These are phyloP conservation scores for Acrocyrtus sp. DNA, from an alignment of 2,888 invertebrate genomes.

Conservation along the genomic window DNA sequence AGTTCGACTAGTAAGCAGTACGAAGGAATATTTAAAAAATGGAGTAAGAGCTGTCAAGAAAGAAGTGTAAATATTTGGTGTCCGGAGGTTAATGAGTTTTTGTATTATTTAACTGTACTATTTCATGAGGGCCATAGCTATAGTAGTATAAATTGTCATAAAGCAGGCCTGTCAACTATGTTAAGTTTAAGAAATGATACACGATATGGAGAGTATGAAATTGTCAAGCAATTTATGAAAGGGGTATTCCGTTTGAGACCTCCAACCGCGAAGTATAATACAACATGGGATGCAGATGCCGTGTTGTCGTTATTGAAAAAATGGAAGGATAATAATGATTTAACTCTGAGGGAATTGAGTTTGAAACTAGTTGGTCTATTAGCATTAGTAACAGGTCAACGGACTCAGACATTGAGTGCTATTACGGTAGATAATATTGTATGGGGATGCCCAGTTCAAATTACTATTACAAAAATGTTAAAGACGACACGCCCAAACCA, in stretches of 20 bases:
- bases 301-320: constrained; percentile 19
- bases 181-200: neutral
- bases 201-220: constrained; percentile 18
- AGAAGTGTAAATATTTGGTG: neutral
- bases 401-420: constrained; percentile 31
- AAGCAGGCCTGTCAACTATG: constrained; percentile 43
- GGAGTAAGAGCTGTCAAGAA: constrained; percentile 1
- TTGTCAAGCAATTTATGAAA: constrained; percentile 38
- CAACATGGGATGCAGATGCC: constrained; percentile 34
- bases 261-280: constrained; percentile 18
- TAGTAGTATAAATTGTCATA: constrained; percentile 30
- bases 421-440: constrained; percentile 28
- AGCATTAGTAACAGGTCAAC: constrained; percentile 34
- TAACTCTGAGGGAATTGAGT: constrained; percentile 18
- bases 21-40: constrained; percentile 16
- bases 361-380: constrained; percentile 33
- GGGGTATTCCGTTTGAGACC: constrained; percentile 34
- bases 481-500: neutral
- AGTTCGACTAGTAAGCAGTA: constrained; percentile 30
- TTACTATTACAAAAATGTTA: neutral
- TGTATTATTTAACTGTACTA: constrained; percentile 19
- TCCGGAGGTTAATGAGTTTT: neutral
- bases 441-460: constrained; percentile 6
- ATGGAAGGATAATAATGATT: neutral
- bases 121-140: constrained; percentile 27